These are phyloP conservation scores for Crenuchus spilurus DNA, from an alignment of 2,797 vertebrate species.

Conservation along the genomic window DNA sequence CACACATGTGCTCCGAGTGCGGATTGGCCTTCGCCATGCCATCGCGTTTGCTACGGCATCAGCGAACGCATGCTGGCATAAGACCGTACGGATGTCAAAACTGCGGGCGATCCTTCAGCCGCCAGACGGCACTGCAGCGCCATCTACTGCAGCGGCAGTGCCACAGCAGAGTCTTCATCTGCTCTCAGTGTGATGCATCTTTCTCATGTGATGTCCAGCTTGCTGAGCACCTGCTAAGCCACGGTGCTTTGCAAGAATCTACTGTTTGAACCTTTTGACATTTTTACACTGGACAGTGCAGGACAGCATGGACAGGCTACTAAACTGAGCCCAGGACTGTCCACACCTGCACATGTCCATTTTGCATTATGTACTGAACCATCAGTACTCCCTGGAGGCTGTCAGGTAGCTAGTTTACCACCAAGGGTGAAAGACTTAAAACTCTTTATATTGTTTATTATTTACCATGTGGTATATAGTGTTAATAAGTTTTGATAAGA, in stretches of 20 bases:
- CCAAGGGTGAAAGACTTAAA: too few relatives aligned
- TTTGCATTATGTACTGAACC: too few relatives aligned
- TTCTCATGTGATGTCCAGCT: slow-evolving; percentile 73
- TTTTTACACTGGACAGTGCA: too few relatives aligned
- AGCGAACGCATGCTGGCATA: slow-evolving; percentile 76
- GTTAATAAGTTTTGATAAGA: too few relatives aligned
- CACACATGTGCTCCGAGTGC: slow-evolving; percentile 81
- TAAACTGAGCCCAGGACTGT: too few relatives aligned
- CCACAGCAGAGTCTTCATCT: slow-evolving; percentile 78
- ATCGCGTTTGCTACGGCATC: slow-evolving; percentile 85
- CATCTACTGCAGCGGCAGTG: slow-evolving; percentile 82
- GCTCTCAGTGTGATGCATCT: slow-evolving; percentile 74
- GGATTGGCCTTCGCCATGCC: slow-evolving; percentile 84
- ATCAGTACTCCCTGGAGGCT: too few relatives aligned
- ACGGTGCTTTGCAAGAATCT: too few relatives aligned
- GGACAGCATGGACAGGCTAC: too few relatives aligned
- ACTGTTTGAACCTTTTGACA: slow-evolving; percentile 52
- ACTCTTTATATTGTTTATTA: too few relatives aligned
- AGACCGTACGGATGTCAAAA: slow-evolving; percentile 71
- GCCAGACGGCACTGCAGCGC: slow-evolving; percentile 67
- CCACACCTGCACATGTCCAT: too few relatives aligned
- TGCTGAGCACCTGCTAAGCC: slow-evolving; percentile 71
- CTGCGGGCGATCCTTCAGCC: slow-evolving; percentile 77
- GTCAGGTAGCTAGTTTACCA: too few relatives aligned
- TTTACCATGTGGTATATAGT: too few relatives aligned